Conservation (phyloP, 2,113 vertebrate species). For the Rhinichthys klamathensis region DNA sequence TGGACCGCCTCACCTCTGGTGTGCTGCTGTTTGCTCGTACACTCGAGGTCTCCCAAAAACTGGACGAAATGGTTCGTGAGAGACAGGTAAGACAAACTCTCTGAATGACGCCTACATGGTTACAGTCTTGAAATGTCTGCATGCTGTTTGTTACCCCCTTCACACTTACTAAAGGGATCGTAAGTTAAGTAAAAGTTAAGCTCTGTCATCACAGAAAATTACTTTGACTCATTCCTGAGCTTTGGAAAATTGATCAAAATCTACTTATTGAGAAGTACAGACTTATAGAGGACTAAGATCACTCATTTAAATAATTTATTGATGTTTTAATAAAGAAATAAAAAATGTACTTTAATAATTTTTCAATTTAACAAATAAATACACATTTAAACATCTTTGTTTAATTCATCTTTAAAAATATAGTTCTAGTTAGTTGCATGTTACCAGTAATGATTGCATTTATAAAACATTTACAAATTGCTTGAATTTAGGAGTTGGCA, state of each 20-base stretch:
- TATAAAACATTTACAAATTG: neutral
- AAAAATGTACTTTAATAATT: neutral
- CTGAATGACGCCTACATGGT: neutral
- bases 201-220: neutral
- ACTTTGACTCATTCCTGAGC: too few species aligned
- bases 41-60: constrained; percentile 82
- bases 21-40: constrained; percentile 95
- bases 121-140: neutral
- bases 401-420: neutral
- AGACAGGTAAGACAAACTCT: constrained; percentile 80
- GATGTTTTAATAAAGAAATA: neutral
- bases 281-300: neutral
- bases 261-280: neutral
- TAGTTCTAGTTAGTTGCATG: too few species aligned
- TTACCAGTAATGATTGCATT: neutral
- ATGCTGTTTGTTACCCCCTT: neutral
- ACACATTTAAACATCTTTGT: neutral
- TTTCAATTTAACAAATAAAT: neutral
- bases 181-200: neutral
- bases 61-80: constrained; percentile 92
- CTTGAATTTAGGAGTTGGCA: neutral
- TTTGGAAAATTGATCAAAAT: neutral
- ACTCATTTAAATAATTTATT: neutral
- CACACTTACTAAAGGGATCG: neutral
- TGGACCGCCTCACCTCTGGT: constrained; percentile 94